Percentiles rank a stretch among this genome's conserved stretches.
Conservation (phyloP, 2,888 invertebrate species). For the Nemoura dubitans region DNA sequence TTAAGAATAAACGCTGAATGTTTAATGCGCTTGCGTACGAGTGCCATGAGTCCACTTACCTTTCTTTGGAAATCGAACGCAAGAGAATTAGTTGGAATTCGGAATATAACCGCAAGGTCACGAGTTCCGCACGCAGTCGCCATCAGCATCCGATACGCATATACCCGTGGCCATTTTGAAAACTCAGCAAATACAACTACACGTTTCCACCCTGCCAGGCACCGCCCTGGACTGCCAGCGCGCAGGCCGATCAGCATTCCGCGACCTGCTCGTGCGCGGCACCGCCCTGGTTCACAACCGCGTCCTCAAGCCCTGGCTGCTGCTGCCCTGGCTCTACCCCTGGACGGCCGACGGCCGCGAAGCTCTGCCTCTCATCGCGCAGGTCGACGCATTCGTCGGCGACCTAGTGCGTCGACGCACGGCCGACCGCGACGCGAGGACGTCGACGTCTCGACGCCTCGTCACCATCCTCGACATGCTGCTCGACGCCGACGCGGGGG, state of each 20-base stretch:
- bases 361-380: conserved; percentile 9
- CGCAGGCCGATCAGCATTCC: not conserved
- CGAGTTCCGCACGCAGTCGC: no score
- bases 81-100: no score
- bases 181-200: not conserved
- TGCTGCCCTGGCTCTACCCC: conserved; percentile 8
- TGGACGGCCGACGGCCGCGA: not conserved
- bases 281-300: not conserved
- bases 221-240: conserved; percentile 8
- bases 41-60: no score
- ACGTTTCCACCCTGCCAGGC: not conserved
- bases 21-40: no score
- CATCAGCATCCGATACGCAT: no score
- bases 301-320: conserved; percentile 3
- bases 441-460: not conserved
- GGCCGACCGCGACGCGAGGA: not conserved
- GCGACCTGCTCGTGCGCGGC: not conserved
- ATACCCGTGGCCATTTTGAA: no score
- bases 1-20: no score
- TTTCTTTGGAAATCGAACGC: no score
- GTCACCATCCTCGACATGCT: conserved; percentile 22
- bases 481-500: not conserved
- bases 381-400: not conserved
- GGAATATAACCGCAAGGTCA: no score
- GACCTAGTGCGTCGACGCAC: not conserved